Percentiles rank a stretch among this genome's conserved stretches.
Conservation (phyloP, 2,888 invertebrate genomes). For the Euplexia lucipara region DNA sequence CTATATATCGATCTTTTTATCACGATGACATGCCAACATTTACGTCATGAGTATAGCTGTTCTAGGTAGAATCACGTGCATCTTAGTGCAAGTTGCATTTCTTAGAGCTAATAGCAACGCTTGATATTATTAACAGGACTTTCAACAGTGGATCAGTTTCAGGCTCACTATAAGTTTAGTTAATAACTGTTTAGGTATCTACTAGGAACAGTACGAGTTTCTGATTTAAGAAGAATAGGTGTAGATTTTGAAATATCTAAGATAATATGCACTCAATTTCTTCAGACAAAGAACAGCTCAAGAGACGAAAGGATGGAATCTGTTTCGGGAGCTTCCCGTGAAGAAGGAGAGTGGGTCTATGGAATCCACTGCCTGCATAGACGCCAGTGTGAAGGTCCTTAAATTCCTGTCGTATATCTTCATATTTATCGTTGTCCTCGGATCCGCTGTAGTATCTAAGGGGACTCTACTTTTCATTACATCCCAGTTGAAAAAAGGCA, state of each 20-base stretch:
- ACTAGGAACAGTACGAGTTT: not conserved
- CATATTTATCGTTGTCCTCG: constrained; percentile 93
- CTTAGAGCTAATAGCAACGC: not conserved
- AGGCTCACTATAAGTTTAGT: no score
- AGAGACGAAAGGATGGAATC: constrained; percentile 94
- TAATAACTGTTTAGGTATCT: not conserved
- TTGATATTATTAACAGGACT: not conserved
- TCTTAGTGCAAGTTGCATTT: not conserved
- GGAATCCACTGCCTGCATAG: constrained; percentile 92
- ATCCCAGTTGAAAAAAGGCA: constrained; percentile 92
- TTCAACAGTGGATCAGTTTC: not conserved
- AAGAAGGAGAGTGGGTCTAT: constrained; percentile 93
- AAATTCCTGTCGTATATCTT: constrained; percentile 93
- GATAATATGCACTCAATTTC: constrained; percentile 20
- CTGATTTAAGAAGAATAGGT: constrained; percentile 8
- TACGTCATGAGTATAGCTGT: constrained; percentile 8
- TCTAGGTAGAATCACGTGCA: constrained; percentile 3
- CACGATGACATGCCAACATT: not conserved
- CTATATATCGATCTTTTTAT: not conserved
- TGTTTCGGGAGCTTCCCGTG: constrained; percentile 94
- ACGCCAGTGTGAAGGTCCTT: constrained; percentile 91
- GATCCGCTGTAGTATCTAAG: constrained; percentile 94
- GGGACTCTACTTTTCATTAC: constrained; percentile 94
- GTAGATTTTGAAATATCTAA: constrained; percentile 8
- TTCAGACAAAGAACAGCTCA: constrained; percentile 88